These are phyloP conservation scores for Euphydryas editha DNA, from an alignment of 2,888 invertebrate genomes.

Conservation along the genomic window DNA sequence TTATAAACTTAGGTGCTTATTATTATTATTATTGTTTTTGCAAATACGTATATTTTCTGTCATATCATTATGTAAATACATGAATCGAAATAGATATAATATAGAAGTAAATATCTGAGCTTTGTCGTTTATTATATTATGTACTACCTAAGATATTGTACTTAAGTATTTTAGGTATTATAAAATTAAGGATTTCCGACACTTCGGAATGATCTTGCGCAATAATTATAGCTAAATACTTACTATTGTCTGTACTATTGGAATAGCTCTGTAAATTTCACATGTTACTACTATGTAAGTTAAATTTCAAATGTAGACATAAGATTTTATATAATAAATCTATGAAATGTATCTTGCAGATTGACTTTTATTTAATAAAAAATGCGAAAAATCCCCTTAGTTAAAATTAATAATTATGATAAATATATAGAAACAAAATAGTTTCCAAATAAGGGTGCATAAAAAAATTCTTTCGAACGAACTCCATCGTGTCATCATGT, in stretches of 20 bases:
- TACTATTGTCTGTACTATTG: slow-evolving; percentile 78
- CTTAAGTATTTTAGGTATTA: slow-evolving; percentile 73
- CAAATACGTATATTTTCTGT: slow-evolving; percentile 68
- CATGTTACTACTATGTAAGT: slow-evolving; percentile 79
- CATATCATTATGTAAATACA: slow-evolving; percentile 81
- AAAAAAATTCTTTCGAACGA: background rate
- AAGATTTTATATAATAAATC: slow-evolving; percentile 84
- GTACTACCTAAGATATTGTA: slow-evolving; percentile 72
- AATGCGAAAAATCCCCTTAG: background rate
- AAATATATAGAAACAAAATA: background rate
- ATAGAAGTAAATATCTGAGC: slow-evolving; percentile 81
- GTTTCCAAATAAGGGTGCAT: background rate
- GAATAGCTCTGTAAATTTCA: slow-evolving; percentile 81
- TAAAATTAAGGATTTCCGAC: slow-evolving; percentile 64
- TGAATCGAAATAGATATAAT: slow-evolving; percentile 70
- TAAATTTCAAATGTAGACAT: slow-evolving; percentile 78
- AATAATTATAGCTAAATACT: slow-evolving; percentile 80
- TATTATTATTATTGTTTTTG: slow-evolving; percentile 55
- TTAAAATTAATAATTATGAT: background rate
- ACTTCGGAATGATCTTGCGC: slow-evolving; percentile 72
- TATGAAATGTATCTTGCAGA: slow-evolving; percentile 79
- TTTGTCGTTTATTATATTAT: slow-evolving; percentile 74
- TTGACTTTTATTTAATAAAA: slow-evolving; percentile 55
- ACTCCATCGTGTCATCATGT: background rate
- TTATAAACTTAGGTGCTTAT: slow-evolving; percentile 63